phyloP scores from a whole-genome alignment of 2,797 vertebrate genomes.

The Rhabdophis nuchalis region DNA sequence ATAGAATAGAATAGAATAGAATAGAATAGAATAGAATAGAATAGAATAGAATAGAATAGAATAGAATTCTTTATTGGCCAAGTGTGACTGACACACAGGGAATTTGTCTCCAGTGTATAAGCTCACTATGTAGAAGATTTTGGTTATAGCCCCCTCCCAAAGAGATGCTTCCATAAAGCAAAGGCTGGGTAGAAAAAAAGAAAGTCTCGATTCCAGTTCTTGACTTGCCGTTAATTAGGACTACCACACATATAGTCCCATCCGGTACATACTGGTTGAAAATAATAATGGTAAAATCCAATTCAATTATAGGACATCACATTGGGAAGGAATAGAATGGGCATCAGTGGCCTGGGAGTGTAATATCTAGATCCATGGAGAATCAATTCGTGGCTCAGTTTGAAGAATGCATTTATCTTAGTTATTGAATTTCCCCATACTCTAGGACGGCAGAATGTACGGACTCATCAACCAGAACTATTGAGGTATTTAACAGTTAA shows the following conservation, averaged over 20 bases:
- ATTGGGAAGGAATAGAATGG: neutral
- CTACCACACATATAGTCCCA: neutral
- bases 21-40: too few species aligned
- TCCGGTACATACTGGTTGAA: neutral
- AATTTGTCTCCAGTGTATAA: neutral
- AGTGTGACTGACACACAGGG: too few species aligned
- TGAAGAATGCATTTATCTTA: neutral
- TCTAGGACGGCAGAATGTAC: neutral
- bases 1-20: too few species aligned
- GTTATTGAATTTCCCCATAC: neutral
- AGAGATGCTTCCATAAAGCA: neutral
- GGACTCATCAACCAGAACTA: neutral
- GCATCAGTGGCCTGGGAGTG: neutral
- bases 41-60: too few species aligned
- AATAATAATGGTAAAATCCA: neutral
- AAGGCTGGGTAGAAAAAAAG: neutral
- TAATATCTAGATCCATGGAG: neutral
- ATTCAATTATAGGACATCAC: neutral
- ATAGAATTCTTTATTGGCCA: too few species aligned
- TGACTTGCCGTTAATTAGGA: neutral
- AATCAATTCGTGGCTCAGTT: neutral
- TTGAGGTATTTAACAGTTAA: neutral
- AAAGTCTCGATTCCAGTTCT: neutral
- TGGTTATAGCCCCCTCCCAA: neutral
- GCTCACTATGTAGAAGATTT: neutral